phyloP scores from a whole-genome alignment of 2,888 invertebrate species.

The Salticus scenicus region DNA sequence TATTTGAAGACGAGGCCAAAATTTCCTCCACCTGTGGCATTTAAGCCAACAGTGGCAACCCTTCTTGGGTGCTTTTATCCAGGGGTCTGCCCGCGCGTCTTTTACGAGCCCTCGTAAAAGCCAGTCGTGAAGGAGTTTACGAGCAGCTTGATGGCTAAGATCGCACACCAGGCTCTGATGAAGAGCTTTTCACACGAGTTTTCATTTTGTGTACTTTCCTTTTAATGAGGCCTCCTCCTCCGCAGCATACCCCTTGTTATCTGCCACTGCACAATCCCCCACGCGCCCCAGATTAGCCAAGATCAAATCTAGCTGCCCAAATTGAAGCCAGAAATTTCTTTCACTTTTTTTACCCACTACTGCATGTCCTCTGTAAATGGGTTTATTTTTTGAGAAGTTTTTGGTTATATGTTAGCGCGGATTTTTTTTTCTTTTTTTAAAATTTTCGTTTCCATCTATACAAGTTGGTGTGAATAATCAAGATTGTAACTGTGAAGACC shows the following conservation, averaged over 20 bases:
- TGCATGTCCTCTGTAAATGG: conserved; percentile 1
- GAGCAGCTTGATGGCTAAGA: conserved; percentile 59
- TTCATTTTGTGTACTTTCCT: conserved; percentile 70
- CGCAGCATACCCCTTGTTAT: conserved; percentile 56
- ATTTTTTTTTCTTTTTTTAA: conserved; percentile 20
- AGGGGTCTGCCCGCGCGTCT: conserved; percentile 35
- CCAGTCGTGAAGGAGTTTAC: conserved; percentile 68
- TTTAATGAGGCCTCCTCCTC: conserved; percentile 57
- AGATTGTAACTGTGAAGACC: neutral
- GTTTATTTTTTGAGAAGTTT: conserved; percentile 23
- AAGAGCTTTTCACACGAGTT: conserved; percentile 69
- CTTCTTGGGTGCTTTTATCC: conserved; percentile 40
- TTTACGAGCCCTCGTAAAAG: conserved; percentile 67
- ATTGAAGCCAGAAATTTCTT: conserved; percentile 35
- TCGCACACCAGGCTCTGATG: conserved; percentile 67
- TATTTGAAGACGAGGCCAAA: neutral
- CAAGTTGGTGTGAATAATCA: neutral
- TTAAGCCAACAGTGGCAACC: conserved; percentile 50
- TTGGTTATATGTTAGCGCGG: conserved; percentile 17
- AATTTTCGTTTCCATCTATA: neutral
- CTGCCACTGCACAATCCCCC: conserved; percentile 22
- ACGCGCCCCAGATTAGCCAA: conserved; percentile 58
- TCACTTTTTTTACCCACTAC: neutral
- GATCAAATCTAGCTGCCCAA: conserved; percentile 59
- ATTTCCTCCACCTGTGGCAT: neutral